A percentile compares a stretch with the other conserved stretches of the same genome.
Conservation (phyloP, 2,113 vertebrate species). For the Pseudorectes ferrugineus region DNA sequence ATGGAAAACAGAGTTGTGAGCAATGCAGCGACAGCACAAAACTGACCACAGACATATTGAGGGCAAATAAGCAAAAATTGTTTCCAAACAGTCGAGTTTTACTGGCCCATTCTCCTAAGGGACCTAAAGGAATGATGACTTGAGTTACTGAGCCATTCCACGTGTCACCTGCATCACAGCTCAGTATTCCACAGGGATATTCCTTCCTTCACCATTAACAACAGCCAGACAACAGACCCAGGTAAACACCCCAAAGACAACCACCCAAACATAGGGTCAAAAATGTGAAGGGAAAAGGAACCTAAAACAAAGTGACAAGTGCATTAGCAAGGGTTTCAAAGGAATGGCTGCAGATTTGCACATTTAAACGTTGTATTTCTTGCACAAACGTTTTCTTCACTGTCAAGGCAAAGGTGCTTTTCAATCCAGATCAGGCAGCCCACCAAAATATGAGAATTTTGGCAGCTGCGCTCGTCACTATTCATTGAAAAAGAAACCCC, state of each 20-base stretch:
- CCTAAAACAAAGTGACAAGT: not conserved
- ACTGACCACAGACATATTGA: not conserved
- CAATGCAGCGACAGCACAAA: accelerated
- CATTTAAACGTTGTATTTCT: not conserved
- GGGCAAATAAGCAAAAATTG: not conserved
- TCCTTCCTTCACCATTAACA: not conserved
- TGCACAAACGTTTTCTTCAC: not conserved
- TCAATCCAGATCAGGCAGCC: not conserved
- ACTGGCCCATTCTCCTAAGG: not conserved
- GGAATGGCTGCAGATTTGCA: not conserved
- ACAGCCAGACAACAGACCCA: not conserved
- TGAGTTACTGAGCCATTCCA: not conserved
- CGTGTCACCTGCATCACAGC: accelerated
- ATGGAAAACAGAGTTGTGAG: not conserved
- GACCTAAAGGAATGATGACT: not conserved
- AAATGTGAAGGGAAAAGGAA: not conserved
- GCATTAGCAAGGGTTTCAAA: not conserved
- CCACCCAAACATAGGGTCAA: accelerated
- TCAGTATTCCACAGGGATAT: not conserved
- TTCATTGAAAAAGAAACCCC: not conserved
- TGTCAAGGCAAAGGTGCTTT: not conserved
- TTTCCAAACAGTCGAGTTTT: accelerated
- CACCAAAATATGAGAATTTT: not conserved
- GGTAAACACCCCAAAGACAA: not conserved
- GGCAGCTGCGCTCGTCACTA: not conserved